phyloP scores from a whole-genome alignment of 2,113 vertebrate species.

The Todiramphus saurophagus region DNA sequence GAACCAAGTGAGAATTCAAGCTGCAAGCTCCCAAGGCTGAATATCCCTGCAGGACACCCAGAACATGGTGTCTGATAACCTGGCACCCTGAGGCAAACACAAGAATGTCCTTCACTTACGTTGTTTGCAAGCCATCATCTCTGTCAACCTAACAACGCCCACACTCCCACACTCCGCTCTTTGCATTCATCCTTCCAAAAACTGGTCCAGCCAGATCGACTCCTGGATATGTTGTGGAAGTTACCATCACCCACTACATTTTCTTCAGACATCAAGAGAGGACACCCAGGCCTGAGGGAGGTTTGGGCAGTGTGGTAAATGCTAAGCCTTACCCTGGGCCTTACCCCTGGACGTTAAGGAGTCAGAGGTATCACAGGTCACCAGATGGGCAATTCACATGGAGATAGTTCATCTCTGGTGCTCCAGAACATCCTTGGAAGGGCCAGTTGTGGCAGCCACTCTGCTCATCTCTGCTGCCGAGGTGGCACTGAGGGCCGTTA shows the following conservation, averaged over 20 bases:
- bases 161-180: neutral
- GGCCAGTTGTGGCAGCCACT: neutral
- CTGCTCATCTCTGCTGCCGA: neutral
- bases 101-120: neutral
- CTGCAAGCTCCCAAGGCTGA: neutral
- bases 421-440: neutral
- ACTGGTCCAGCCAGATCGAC: neutral
- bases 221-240: neutral
- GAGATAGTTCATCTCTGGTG: neutral
- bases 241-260: neutral
- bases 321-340: neutral
- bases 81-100: neutral
- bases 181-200: neutral
- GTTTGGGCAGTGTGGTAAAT: neutral
- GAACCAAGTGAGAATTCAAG: neutral
- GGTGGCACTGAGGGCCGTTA: conserved; percentile 35
- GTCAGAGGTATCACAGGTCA: neutral
- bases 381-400: neutral
- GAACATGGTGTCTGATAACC: neutral
- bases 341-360: neutral
- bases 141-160: neutral
- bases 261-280: neutral
- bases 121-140: neutral
- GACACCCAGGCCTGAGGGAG: neutral
- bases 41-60: neutral